phyloP scores from a whole-genome alignment of 37 sponge, comb jelly and placozoan genomes.

The Aplysina aerophoba region DNA sequence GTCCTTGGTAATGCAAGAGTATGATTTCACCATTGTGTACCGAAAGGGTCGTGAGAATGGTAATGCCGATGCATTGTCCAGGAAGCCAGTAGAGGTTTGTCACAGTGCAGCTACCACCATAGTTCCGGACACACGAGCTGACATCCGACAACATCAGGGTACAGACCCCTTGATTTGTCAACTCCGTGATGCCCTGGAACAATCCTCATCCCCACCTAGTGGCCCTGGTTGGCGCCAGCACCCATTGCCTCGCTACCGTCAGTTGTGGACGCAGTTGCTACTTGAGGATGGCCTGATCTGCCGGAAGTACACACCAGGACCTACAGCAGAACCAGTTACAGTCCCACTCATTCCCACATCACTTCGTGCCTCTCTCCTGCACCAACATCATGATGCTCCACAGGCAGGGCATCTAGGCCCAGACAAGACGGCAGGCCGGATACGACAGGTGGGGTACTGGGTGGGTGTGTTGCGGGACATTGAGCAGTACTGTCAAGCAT shows the following conservation, averaged over 20 bases:
- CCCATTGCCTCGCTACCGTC: conserved; percentile 24
- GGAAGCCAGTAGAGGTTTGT: too few species aligned
- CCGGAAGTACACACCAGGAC: conserved; percentile 26
- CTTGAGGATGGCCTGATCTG: conserved; percentile 34
- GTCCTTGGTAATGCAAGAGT: too few species aligned
- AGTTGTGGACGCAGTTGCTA: conserved; percentile 46
- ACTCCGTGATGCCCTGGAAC: not conserved
- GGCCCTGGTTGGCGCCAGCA: not conserved
- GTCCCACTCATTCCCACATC: conserved; percentile 32
- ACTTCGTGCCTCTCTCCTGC: not conserved
- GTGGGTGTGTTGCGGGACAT: too few species aligned
- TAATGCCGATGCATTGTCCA: too few species aligned
- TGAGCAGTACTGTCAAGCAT: too few species aligned
- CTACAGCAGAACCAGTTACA: conserved; percentile 22
- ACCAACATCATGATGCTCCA: conserved; percentile 25
- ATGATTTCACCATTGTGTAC: too few species aligned
- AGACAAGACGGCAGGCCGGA: too few species aligned
- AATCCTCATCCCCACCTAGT: not conserved
- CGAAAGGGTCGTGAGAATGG: too few species aligned
- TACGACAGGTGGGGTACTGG: too few species aligned
- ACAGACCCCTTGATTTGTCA: not conserved
- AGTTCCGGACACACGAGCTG: too few species aligned
- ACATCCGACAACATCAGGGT: not conserved
- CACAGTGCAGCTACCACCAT: too few species aligned
- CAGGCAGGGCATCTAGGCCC: too few species aligned